phyloP scores from a whole-genome alignment of 2,113 vertebrate species.

The Empidonax traillii region DNA sequence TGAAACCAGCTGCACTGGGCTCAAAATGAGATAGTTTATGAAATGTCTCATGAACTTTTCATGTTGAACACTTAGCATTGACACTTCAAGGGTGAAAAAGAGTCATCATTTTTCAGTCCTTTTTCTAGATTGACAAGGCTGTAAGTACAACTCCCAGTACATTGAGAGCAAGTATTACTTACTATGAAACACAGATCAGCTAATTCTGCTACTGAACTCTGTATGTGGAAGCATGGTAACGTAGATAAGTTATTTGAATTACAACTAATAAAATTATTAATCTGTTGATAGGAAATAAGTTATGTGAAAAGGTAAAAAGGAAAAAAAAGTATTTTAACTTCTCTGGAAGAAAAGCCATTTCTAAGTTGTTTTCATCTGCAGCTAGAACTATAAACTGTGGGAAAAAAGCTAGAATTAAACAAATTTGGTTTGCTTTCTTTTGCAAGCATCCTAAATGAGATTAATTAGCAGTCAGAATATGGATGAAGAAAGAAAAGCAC shows the following conservation, averaged over 20 bases:
- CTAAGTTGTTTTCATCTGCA: neutral
- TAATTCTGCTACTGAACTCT: neutral
- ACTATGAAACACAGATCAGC: neutral
- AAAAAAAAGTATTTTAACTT: neutral
- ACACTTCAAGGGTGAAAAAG: neutral
- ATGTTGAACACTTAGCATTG: neutral
- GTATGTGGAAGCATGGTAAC: neutral
- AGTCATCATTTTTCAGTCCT: neutral
- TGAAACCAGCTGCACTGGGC: neutral
- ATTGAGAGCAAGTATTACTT: neutral
- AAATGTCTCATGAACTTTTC: neutral
- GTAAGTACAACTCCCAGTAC: neutral
- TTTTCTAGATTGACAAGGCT: neutral
- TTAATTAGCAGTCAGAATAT: neutral
- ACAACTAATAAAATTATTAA: neutral
- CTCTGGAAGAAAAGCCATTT: neutral
- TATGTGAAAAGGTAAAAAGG: accelerated
- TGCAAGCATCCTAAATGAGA: neutral
- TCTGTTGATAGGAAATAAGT: neutral
- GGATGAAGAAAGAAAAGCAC: neutral
- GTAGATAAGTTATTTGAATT: neutral
- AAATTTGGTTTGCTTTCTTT: neutral
- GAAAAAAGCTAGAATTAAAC: neutral
- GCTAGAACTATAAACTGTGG: neutral
- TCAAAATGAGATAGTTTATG: neutral